These are phyloP conservation scores for Ceratotherium simum DNA, from an alignment of 2,113 vertebrate genomes.

Conservation along the genomic window DNA sequence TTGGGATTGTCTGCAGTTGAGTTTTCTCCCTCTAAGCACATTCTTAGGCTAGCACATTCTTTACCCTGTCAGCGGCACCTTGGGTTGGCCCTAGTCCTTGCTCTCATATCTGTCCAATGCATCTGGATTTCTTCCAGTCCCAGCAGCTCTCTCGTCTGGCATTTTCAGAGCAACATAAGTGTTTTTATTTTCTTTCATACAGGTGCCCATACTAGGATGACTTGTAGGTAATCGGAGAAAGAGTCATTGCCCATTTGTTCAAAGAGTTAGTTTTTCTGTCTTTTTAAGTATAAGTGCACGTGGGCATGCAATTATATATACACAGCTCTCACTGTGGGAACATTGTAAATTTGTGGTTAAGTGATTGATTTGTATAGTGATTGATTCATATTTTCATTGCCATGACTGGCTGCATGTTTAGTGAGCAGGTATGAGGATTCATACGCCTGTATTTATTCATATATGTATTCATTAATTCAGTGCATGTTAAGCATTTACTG, in stretches of 20 bases:
- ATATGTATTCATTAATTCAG: not conserved
- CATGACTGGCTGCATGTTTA: not conserved
- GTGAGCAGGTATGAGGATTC: not conserved
- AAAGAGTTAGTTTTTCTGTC: not conserved
- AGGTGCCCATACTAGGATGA: not conserved
- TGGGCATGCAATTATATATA: not conserved
- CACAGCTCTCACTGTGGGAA: not conserved
- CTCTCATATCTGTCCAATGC: not conserved
- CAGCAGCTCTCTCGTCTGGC: not conserved
- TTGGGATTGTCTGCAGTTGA: not conserved
- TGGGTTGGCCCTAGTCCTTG: not conserved
- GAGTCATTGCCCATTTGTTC: not conserved
- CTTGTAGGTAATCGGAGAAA: not conserved
- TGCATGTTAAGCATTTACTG: not conserved
- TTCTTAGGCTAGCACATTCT: not conserved
- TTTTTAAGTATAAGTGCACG: not conserved
- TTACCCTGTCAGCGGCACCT: not conserved
- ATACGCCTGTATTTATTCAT: not conserved
- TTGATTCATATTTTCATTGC: not conserved
- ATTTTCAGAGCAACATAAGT: not conserved
- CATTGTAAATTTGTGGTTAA: not conserved
- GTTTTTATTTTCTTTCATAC: not conserved
- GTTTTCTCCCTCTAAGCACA: not conserved
- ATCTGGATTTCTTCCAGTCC: not conserved
- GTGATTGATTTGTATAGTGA: not conserved